phyloP scores from a whole-genome alignment of 1,140 invertebrate species.

The Euglossa dilemma region DNA sequence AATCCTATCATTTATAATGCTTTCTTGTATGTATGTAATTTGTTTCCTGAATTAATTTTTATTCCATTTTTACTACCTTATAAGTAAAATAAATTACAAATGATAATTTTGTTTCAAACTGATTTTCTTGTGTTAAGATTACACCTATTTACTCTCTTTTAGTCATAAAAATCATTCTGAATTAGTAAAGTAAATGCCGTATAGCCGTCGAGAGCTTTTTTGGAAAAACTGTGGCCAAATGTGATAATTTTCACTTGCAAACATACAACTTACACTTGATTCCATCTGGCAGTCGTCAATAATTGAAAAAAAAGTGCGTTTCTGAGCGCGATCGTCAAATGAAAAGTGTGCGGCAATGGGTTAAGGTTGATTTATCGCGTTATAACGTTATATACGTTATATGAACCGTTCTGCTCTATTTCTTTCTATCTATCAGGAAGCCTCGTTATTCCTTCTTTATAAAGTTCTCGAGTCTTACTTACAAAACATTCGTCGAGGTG shows the following conservation, averaged over 20 bases:
- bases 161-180: constrained; percentile 20
- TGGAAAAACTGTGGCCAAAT: constrained; percentile 34
- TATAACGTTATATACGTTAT: no score
- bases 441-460: no score
- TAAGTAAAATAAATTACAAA: constrained; percentile 7
- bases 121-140: constrained; percentile 25
- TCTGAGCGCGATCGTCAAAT: no score
- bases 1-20: constrained; percentile 10
- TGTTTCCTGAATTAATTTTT: constrained; percentile 15
- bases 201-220: no score
- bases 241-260: constrained; percentile 30
- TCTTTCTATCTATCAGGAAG: no score
- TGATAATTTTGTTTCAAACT: constrained; percentile 15
- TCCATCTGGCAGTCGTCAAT: constrained; percentile 25
- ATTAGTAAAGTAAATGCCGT: background rate
- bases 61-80: no score
- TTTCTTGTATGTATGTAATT: constrained; percentile 8
- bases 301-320: constrained; percentile 22
- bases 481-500: no score
- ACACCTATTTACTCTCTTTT: constrained; percentile 19
- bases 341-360: constrained; percentile 20
- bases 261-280: constrained; percentile 16
- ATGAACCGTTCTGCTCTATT: no score
- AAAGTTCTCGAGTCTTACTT: no score
- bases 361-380: constrained; percentile 1